Conservation (phyloP, 2,888 invertebrate genomes). For the Barypeithes pellucidus region DNA sequence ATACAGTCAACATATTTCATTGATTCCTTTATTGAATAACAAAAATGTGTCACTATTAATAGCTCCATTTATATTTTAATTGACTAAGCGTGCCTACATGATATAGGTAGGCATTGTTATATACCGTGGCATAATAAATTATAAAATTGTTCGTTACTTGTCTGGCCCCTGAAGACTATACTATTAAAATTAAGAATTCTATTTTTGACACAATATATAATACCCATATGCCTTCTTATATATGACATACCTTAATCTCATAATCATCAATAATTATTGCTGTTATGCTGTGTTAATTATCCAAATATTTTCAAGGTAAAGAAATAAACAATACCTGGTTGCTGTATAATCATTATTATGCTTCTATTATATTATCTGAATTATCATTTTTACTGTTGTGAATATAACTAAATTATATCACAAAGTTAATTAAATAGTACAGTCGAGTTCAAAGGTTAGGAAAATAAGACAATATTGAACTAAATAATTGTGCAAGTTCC, state of each 20-base stretch:
- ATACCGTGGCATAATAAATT: no score
- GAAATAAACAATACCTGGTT: background rate
- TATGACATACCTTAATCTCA: no score
- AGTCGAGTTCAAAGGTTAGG: background rate
- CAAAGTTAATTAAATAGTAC: background rate
- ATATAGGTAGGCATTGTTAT: background rate
- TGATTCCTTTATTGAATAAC: no score
- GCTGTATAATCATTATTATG: background rate
- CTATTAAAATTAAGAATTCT: no score
- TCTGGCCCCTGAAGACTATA: no score
- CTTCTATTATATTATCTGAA: no score
- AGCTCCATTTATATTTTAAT: background rate
- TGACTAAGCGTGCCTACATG: background rate
- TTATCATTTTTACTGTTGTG: background rate
- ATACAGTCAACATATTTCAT: no score
- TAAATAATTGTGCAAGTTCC: background rate
- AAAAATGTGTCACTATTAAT: background rate
- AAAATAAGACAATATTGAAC: background rate
- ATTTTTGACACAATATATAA: no score
- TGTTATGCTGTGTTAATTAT: background rate
- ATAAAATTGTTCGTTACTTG: no score
- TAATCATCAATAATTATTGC: constrained; percentile 6
- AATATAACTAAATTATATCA: no score
- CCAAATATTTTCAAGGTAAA: constrained; percentile 19
- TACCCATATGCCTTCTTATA: no score